These are phyloP conservation scores for Stenopsyche tienmushanensis DNA, from an alignment of 1,140 invertebrate genomes.

Conservation along the genomic window DNA sequence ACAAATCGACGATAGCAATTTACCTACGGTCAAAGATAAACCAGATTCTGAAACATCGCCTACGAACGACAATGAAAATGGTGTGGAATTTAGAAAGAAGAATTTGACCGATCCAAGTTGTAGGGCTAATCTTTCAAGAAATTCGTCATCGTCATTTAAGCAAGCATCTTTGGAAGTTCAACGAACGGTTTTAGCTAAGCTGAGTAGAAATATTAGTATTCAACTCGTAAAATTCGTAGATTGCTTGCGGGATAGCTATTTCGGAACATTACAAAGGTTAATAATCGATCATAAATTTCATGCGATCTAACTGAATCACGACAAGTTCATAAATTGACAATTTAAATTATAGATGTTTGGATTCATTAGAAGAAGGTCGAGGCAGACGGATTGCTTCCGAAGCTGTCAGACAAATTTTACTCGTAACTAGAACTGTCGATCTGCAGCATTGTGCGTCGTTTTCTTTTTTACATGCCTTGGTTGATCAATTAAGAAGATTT, in stretches of 20 bases:
- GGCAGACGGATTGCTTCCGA: conserved; percentile 66
- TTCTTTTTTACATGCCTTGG: conserved; percentile 70
- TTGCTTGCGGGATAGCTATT: conserved; percentile 78
- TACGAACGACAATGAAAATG: too few species aligned
- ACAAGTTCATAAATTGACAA: too few species aligned
- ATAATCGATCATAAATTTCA: too few species aligned
- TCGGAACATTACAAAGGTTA: conserved; percentile 74
- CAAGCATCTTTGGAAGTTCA: conserved; percentile 76
- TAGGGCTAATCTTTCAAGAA: too few species aligned
- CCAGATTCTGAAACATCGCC: too few species aligned
- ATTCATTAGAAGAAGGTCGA: conserved; percentile 47
- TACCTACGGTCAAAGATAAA: too few species aligned
- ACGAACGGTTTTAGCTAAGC: conserved; percentile 68
- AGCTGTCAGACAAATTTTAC: conserved; percentile 79
- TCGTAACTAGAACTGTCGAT: conserved; percentile 81
- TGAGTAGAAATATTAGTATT: conserved; percentile 78
- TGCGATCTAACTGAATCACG: too few species aligned
- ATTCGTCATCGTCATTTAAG: conserved; percentile 50
- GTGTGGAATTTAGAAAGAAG: too few species aligned
- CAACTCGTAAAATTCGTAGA: conserved; percentile 82
- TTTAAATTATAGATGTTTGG: conserved; percentile 49
- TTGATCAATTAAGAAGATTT: conserved; percentile 77
- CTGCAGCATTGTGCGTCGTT: conserved; percentile 76
- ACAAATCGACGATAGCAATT: neutral
- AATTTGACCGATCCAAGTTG: too few species aligned